Evolutionary conservation across 2,113 vertebrate species (phyloP), one percentile per base, ranked within the genome.

Genomic region (Octodon degus): DNA sequence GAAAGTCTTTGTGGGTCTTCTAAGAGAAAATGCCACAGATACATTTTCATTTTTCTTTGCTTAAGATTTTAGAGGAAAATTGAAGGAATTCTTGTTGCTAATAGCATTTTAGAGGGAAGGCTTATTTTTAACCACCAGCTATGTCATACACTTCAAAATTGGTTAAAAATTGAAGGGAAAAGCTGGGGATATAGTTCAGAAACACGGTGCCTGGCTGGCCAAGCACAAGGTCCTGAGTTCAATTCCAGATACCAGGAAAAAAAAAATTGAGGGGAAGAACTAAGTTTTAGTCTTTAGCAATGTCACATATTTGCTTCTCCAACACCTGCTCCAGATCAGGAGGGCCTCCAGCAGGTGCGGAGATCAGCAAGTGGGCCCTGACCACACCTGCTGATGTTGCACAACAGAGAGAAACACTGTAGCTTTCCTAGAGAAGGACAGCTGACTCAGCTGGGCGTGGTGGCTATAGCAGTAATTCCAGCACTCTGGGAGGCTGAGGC

Each of bases 381-480:
- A n/a, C 4, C n/a, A 47, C 0, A 24, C 17, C 58, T 32, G 10
- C n/a, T 9, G 7, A 1, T 12, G 5, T 1, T 22, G 47, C 7
- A 32, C 34, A 55, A 22, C 1, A 80, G 25, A 55, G 1, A 27
- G 55, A 13, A 80, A 27, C n/a, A 86, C 43, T 9, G 12, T 2
- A 47, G 12, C 40, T n/a, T 60, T 2, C 10, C 20, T 3, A 40
- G 37, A 74, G 53, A 37, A 27, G 62, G 80, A 86, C 30, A 43
- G 11, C 50, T 91, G 50, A 37, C 55, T 79, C 43, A 17, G 24
- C 13, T 27, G 74, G 24, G 43, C 5, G 0, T 77, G 43, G 40
- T 47, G 40, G 24, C 37, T 40, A 8, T 6, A 43, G 22, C 24
- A 27, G 11, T 27, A 76, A 43, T 12, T 24, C 72, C 22, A 76